Evolutionary conservation across 2,888 invertebrate species (phyloP).

Genomic region (Mactromeris polynyma): DNA sequence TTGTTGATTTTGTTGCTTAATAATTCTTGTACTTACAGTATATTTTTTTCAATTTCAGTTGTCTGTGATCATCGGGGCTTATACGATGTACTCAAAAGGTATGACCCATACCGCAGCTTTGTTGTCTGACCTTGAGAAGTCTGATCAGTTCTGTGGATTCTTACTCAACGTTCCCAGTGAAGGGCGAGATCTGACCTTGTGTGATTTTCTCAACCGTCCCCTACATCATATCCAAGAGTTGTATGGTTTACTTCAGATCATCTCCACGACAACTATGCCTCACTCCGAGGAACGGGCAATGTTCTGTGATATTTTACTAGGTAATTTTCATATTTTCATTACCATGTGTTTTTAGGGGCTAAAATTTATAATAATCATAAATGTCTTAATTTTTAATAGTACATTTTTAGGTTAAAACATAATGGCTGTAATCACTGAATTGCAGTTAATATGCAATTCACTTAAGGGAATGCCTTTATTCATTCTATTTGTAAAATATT

Average conservation of each 20-base stretch:
- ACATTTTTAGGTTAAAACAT: too few relatives aligned
- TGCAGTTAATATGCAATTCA: too few relatives aligned
- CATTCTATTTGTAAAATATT: too few relatives aligned
- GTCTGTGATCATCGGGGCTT: conserved; percentile 51
- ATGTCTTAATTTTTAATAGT: too few relatives aligned
- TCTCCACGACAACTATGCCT: conserved; percentile 41
- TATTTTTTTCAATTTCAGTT: conserved; percentile 31
- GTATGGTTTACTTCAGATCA: conserved; percentile 38
- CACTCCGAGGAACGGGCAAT: conserved; percentile 37
- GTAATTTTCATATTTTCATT: conserved; percentile 42
- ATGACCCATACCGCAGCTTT: conserved; percentile 44
- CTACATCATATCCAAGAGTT: conserved; percentile 55
- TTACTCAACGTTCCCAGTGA: conserved; percentile 36
- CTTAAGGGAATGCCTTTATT: too few relatives aligned
- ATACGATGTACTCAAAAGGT: conserved; percentile 51
- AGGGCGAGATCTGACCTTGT: conserved; percentile 47
- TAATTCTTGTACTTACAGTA: neutral
- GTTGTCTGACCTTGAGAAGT: conserved; percentile 52
- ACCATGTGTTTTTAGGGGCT: too few relatives aligned
- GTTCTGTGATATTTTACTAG: conserved; percentile 47
- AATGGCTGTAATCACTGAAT: too few relatives aligned
- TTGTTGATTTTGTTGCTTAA: too few relatives aligned
- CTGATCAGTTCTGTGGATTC: conserved; percentile 60
- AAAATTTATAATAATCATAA: too few relatives aligned
- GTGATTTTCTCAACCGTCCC: conserved; percentile 64